These are phyloP conservation scores for Pangasius larnaudii DNA, from an alignment of 2,797 vertebrate species.

Conservation along the genomic window DNA sequence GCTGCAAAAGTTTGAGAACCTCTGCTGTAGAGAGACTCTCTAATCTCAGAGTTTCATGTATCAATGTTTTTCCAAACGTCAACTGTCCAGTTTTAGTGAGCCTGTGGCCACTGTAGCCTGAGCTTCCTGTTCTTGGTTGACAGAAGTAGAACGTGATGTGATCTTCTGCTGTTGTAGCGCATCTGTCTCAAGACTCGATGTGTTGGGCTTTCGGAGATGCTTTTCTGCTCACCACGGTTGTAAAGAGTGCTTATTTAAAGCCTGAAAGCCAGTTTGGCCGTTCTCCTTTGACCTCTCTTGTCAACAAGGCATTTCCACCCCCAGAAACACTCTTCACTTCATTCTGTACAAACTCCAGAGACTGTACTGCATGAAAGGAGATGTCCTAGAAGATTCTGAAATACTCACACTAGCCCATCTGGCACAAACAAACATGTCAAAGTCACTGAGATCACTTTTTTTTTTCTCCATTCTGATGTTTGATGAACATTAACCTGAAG, in stretches of 20 bases:
- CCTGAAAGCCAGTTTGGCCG: neutral
- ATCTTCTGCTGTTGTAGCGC: neutral
- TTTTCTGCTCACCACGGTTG: neutral
- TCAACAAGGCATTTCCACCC: neutral
- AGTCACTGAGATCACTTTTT: neutral
- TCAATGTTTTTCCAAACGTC: neutral
- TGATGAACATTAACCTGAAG: neutral
- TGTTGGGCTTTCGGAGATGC: neutral
- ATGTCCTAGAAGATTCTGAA: neutral
- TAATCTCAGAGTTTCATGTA: neutral
- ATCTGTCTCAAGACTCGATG: neutral
- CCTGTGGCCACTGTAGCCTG: neutral
- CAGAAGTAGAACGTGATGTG: neutral
- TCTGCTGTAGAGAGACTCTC: neutral
- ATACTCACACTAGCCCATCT: neutral
- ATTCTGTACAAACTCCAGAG: neutral
- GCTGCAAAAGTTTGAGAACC: neutral
- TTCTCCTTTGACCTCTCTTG: neutral
- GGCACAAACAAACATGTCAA: neutral
- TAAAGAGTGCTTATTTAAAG: neutral
- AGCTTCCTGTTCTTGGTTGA: neutral
- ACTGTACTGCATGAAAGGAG: neutral
- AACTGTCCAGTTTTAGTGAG: neutral
- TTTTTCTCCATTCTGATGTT: neutral
- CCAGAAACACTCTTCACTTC: neutral